These are phyloP conservation scores for Sorex maritimensis DNA, from an alignment of 2,797 vertebrate genomes.

Conservation along the genomic window DNA sequence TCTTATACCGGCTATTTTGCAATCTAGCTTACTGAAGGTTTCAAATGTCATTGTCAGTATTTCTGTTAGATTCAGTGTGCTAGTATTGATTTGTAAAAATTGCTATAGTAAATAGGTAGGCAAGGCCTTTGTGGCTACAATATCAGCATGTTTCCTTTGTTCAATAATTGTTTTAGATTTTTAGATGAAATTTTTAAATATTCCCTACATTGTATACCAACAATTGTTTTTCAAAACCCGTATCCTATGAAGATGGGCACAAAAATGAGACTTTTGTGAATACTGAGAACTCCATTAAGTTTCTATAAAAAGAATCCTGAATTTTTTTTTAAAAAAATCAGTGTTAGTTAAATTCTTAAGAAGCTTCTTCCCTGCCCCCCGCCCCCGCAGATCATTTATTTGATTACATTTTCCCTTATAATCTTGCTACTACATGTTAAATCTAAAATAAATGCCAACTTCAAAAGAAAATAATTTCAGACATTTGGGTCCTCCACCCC, in stretches of 20 bases:
- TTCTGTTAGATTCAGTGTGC: background rate
- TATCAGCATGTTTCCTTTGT: background rate
- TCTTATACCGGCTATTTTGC: constrained; percentile 7
- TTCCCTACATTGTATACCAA: background rate
- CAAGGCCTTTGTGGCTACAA: background rate
- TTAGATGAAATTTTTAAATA: background rate
- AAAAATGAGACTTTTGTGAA: background rate
- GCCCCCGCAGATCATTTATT: background rate
- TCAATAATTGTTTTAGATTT: background rate
- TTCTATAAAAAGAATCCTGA: background rate
- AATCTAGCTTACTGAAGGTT: constrained; percentile 1
- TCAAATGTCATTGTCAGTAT: background rate
- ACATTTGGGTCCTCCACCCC: too few species aligned
- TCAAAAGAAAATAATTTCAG: too few species aligned
- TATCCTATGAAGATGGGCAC: background rate
- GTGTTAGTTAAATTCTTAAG: background rate
- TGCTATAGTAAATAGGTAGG: background rate
- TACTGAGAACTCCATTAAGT: background rate
- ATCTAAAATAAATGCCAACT: background rate
- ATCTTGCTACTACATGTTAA: background rate
- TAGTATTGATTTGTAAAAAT: constrained; percentile 2
- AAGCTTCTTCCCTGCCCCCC: background rate
- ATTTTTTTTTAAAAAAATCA: background rate
- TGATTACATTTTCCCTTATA: background rate
- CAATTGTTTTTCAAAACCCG: background rate